Conservation (phyloP, 2,113 vertebrate species). For the Opisthocomus hoazin region DNA sequence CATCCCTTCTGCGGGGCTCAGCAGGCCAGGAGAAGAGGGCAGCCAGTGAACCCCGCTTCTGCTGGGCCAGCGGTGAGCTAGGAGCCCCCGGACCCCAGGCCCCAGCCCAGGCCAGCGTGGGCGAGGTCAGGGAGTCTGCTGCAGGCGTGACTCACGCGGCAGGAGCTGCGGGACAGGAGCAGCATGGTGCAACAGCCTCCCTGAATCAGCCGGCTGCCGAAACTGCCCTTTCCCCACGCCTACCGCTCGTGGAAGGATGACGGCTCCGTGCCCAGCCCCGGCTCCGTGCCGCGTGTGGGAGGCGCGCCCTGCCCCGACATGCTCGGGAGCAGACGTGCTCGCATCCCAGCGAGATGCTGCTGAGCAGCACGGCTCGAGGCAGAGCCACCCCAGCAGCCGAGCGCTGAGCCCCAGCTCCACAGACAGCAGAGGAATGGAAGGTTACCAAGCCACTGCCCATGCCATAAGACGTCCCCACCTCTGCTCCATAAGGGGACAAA, state of each 20-base stretch:
- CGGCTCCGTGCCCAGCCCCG: background rate
- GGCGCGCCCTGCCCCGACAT: background rate
- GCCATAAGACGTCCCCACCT: background rate
- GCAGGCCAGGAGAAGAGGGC: fast-evolving
- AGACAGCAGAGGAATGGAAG: no score
- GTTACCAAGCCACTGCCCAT: background rate
- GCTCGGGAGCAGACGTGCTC: background rate
- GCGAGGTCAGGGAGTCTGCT: background rate
- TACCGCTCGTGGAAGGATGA: background rate
- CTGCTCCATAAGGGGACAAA: fast-evolving
- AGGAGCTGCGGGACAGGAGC: background rate
- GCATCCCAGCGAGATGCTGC: fast-evolving
- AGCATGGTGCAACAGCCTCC: background rate
- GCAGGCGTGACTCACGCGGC: background rate
- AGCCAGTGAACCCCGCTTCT: fast-evolving
- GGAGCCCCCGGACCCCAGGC: background rate
- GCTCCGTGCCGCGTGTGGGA: background rate
- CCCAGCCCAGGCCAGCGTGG: fast-evolving
- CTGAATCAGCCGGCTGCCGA: slow-evolving; percentile 25
- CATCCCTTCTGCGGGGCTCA: background rate
- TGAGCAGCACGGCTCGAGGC: fast-evolving
- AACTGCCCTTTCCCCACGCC: slow-evolving; percentile 14
- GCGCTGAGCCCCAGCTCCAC: background rate
- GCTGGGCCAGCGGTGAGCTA: background rate
- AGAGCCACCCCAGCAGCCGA: background rate